phyloP scores from a whole-genome alignment of 2,113 vertebrate species.

The Passer domesticus region DNA sequence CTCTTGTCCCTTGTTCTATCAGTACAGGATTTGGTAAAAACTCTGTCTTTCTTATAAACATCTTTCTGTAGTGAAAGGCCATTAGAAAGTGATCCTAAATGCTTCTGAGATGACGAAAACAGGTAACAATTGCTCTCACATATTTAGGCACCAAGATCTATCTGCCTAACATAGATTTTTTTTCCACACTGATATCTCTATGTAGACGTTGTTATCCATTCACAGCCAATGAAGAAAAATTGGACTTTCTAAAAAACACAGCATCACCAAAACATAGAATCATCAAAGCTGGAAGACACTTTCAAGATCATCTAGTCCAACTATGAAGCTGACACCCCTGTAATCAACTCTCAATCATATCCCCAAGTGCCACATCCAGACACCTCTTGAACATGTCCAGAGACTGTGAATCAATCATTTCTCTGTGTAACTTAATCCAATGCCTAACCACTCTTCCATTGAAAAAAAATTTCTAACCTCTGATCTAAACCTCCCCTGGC shows the following conservation, averaged over 20 bases:
- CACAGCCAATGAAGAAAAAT: neutral
- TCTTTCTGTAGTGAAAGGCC: neutral
- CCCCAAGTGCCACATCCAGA: neutral
- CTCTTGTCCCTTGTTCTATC: neutral
- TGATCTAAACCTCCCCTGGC: neutral
- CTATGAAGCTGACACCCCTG: rapidly evolving
- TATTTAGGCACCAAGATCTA: neutral
- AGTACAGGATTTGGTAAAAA: neutral
- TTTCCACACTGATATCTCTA: neutral
- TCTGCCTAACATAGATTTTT: neutral
- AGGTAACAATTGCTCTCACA: neutral
- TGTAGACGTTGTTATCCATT: neutral
- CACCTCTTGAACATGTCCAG: neutral
- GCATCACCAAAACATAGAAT: neutral
- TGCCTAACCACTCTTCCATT: neutral
- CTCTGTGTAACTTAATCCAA: neutral
- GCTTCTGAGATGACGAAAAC: neutral
- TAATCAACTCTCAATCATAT: neutral
- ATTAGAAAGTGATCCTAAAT: neutral
- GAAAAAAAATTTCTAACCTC: neutral
- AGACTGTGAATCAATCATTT: neutral
- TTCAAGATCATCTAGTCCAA: neutral
- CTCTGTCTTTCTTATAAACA: neutral
- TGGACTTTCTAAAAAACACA: neutral
- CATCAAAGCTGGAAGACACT: neutral